Conservation (phyloP, 2,888 invertebrate genomes). For the Agonopterix subpropinquella region DNA sequence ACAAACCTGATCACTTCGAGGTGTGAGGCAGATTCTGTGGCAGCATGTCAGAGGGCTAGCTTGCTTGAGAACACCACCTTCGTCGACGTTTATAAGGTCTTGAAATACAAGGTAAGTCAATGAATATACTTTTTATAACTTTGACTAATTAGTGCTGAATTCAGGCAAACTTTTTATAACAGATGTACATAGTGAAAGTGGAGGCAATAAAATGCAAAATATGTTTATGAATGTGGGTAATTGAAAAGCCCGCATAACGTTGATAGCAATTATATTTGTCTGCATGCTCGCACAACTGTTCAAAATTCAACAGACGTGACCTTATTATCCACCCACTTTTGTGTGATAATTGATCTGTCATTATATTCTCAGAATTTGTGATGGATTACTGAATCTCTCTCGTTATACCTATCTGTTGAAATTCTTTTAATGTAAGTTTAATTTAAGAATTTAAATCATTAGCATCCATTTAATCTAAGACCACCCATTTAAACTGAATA, state of each 20-base stretch:
- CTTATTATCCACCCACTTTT: not conserved
- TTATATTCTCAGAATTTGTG: too few species aligned
- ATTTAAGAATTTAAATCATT: too few species aligned
- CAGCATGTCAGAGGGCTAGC: constrained; percentile 81
- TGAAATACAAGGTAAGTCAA: constrained; percentile 85
- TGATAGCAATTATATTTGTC: not conserved
- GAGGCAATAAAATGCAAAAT: not conserved
- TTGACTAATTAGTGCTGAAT: not conserved
- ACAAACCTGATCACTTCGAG: constrained; percentile 84
- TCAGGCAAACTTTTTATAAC: not conserved
- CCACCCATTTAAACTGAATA: too few species aligned
- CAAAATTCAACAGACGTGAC: not conserved
- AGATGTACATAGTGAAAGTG: not conserved
- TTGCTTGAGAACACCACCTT: constrained; percentile 74
- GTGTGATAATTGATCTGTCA: not conserved
- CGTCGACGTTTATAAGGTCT: constrained; percentile 87
- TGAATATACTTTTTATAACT: not conserved
- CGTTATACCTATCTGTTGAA: too few species aligned
- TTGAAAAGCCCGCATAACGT: not conserved
- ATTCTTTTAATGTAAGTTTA: too few species aligned
- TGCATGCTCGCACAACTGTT: not conserved
- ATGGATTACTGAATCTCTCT: too few species aligned
- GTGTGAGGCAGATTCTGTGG: constrained; percentile 84
- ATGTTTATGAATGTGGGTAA: not conserved
- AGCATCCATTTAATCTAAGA: too few species aligned